Evolutionary conservation across 2,888 invertebrate genomes (phyloP).

Genomic region (Hylaea fasciaria): DNA sequence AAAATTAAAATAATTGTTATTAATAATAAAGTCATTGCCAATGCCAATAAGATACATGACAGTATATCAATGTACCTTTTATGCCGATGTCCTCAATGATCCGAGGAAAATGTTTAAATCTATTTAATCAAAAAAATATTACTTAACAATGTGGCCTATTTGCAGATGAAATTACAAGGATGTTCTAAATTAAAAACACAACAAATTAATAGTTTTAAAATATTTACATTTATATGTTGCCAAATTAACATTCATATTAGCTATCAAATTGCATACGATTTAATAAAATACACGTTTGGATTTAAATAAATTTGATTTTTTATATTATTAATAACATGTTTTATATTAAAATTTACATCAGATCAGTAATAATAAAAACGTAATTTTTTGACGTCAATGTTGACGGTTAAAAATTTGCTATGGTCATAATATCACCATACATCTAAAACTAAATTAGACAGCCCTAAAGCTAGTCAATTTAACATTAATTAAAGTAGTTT

Average conservation of each 20-base stretch:
- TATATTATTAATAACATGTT: constrained; percentile 10
- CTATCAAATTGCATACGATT: constrained; percentile 6
- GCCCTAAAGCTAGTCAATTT: too few relatives aligned
- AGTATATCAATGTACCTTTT: not conserved
- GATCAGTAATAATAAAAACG: not conserved
- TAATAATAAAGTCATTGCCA: not conserved
- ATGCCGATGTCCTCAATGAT: not conserved
- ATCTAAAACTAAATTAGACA: too few relatives aligned
- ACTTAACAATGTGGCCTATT: too few relatives aligned
- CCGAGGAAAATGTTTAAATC: too few relatives aligned
- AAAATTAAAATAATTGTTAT: not conserved
- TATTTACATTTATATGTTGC: not conserved
- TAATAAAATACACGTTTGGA: constrained; percentile 13
- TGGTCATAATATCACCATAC: too few relatives aligned
- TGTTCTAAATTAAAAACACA: too few relatives aligned
- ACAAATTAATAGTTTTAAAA: too few relatives aligned
- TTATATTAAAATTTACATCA: constrained; percentile 17
- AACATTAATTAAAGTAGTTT: too few relatives aligned
- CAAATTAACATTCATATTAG: constrained; percentile 5
- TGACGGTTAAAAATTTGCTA: too few relatives aligned
- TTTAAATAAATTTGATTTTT: too few relatives aligned
- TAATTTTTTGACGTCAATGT: not conserved
- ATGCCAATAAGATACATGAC: not conserved
- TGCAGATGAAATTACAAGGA: too few relatives aligned
- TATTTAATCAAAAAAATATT: too few relatives aligned